Evolutionary conservation across 2,797 vertebrate genomes (phyloP).

Genomic region (Mus minutoides): DNA sequence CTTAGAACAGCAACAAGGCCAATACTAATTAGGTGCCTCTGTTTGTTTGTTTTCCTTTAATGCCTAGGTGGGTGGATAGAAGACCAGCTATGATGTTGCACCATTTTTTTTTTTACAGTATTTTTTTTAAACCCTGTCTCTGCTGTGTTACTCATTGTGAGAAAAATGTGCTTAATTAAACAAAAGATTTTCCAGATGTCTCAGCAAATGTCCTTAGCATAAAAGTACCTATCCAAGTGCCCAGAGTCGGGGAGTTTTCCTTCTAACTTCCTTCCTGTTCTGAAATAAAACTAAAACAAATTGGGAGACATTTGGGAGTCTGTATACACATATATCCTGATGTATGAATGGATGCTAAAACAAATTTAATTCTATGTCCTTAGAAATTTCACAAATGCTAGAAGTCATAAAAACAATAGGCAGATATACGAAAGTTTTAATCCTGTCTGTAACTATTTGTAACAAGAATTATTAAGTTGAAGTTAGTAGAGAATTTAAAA

Average conservation of each 20-base stretch:
- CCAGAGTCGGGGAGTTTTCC: not conserved
- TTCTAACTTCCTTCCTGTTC: not conserved
- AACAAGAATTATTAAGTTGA: conserved; percentile 8
- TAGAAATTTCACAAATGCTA: conserved; percentile 41
- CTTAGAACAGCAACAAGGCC: conserved; percentile 25
- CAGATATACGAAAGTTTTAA: not conserved
- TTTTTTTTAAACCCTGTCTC: conserved; percentile 27
- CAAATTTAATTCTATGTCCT: not conserved
- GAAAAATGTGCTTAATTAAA: conserved; percentile 63
- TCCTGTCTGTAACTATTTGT: not conserved
- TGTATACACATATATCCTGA: not conserved
- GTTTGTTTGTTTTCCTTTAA: conserved; percentile 76
- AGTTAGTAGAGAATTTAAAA: not conserved
- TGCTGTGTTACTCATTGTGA: conserved; percentile 54
- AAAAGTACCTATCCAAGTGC: conserved; percentile 26
- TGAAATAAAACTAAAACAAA: conserved; percentile 55
- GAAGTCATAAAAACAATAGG: not conserved
- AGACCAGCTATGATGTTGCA: conserved; percentile 67
- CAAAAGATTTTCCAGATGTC: conserved; percentile 60
- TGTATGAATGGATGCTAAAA: not conserved
- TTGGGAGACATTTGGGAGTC: not conserved
- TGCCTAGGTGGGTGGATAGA: conserved; percentile 53
- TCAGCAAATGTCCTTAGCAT: conserved; percentile 58
- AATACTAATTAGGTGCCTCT: conserved; percentile 63
- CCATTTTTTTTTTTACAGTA: conserved; percentile 7